These are phyloP conservation scores for Drosophila parvula DNA, from an alignment of 1,140 invertebrate species.

Conservation along the genomic window DNA sequence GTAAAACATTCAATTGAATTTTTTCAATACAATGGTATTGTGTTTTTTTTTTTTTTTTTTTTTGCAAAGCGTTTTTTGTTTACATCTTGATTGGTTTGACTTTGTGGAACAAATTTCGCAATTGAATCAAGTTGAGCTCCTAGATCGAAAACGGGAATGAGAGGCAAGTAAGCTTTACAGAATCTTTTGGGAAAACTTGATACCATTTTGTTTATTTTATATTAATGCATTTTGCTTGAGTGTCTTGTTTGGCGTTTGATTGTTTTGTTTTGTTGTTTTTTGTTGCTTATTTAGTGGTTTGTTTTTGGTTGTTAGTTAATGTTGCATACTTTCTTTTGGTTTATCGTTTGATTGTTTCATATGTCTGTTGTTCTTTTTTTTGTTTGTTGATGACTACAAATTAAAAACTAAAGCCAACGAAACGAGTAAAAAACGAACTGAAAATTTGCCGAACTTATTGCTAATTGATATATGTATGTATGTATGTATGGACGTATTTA, in stretches of 20 bases:
- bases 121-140: conserved; percentile 84
- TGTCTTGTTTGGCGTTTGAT: conserved; percentile 54
- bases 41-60: conserved; percentile 26
- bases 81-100: conserved; percentile 53
- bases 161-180: conserved; percentile 84
- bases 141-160: conserved; percentile 84
- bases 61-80: conserved; percentile 47
- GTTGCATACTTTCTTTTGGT: conserved; percentile 81
- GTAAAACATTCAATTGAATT: conserved; percentile 79
- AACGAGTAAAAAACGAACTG: conserved; percentile 29
- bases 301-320: conserved; percentile 80
- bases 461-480: conserved; percentile 35
- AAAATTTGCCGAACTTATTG: conserved; percentile 44
- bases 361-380: conserved; percentile 59
- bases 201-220: conserved; percentile 73
- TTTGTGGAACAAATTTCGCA: conserved; percentile 84
- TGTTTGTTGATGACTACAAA: conserved; percentile 70
- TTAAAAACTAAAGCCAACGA: conserved; percentile 52
- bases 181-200: conserved; percentile 84
- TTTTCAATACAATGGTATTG: conserved; percentile 30
- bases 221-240: conserved; percentile 53
- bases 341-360: conserved; percentile 73
- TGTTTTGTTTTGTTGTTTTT: conserved; percentile 48
- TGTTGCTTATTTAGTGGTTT: conserved; percentile 67
- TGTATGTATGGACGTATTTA: background rate